Base-by-base conservation (phyloP, 1,140 invertebrate species). In the Thaumatotibia leucotreta region DNA sequence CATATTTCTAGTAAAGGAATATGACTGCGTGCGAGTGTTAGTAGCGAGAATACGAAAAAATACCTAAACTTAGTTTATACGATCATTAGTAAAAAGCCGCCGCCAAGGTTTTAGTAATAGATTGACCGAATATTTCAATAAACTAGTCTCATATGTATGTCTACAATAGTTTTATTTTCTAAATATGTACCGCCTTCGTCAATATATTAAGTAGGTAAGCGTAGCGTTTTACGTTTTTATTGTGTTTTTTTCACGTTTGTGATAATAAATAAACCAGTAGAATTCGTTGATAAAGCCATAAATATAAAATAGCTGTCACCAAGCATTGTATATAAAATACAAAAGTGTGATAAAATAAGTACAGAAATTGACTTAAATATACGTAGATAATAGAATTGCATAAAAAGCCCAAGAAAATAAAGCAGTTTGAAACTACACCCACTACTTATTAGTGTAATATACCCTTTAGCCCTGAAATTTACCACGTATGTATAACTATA, bases 91-190 rank as follows among this genome's bases (percentile, higher is more conserved):
- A 35, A 11, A n/a, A 58, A 58, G 52, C 52, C 24, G n/a, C 10
- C n/a, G 32, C 20, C 29, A 32, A 20, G 31, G n/a, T n/a, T 29
- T 52, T 61, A 23, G 27, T 27, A 64, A 11, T 35, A 64, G 24
- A 33, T 50, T 62, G 84, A 88, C 86, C 86, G 83, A 79, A 71
- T 67, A 62, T 75, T 69, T 83, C 76, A 88, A 90, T 86, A 76
- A 88, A 85, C 88, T 90, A 90, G 88, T 90, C 88, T 90, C 88
- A 88, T 88, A 74, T 73, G 76, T 77, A 63, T 67, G n/a, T n/a
- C n/a, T n/a, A n/a, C n/a, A 50, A 64, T 66, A 69, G 23, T 32
- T 27, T 32, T 68, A 61, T 49, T 65, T 39, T 39, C 54, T 11
- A 32, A 58, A 66, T 52, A 52, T 17, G 4, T 31, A 14, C 24